Conservation (phyloP, 1,140 invertebrate genomes). For the Philotrypesis tridentata region DNA sequence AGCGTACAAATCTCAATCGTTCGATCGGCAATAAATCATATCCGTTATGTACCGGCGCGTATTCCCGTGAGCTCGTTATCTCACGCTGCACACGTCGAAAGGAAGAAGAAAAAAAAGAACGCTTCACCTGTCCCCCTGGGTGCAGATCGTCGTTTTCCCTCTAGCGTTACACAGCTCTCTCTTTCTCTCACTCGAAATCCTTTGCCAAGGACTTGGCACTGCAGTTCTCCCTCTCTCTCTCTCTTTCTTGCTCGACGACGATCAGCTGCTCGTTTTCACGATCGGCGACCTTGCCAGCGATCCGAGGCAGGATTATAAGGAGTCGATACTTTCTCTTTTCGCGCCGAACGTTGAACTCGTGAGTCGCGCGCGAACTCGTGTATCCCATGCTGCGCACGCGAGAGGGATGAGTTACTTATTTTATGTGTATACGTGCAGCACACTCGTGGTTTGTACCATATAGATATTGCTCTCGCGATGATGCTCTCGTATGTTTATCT, state of each 20-base stretch:
- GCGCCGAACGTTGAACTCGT: constrained; percentile 41
- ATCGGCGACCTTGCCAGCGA: constrained; percentile 32
- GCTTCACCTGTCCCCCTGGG: not conserved
- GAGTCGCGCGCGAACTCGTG: not conserved
- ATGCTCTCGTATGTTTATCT: too few species aligned
- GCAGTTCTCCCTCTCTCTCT: not conserved
- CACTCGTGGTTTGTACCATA: not conserved
- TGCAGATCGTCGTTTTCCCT: not conserved
- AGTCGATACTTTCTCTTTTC: constrained; percentile 48
- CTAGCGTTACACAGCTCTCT: not conserved
- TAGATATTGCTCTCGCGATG: too few species aligned
- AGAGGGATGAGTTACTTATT: constrained; percentile 9
- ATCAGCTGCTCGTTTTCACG: constrained; percentile 47
- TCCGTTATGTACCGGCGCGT: not conserved
- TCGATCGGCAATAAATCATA: not conserved
- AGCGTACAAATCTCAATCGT: not conserved
- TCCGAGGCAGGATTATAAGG: constrained; percentile 2
- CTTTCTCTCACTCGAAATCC: constrained; percentile 16
- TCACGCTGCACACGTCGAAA: not conserved
- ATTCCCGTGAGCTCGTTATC: constrained; percentile 18
- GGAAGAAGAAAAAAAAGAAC: not conserved
- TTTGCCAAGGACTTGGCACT: constrained; percentile 23
- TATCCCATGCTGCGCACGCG: not conserved
- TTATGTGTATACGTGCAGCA: not conserved
- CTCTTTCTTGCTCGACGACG: not conserved